These are phyloP conservation scores for Amphiura filiformis DNA, from an alignment of 35 echinoderm and acorn worm species.

Conservation along the genomic window DNA sequence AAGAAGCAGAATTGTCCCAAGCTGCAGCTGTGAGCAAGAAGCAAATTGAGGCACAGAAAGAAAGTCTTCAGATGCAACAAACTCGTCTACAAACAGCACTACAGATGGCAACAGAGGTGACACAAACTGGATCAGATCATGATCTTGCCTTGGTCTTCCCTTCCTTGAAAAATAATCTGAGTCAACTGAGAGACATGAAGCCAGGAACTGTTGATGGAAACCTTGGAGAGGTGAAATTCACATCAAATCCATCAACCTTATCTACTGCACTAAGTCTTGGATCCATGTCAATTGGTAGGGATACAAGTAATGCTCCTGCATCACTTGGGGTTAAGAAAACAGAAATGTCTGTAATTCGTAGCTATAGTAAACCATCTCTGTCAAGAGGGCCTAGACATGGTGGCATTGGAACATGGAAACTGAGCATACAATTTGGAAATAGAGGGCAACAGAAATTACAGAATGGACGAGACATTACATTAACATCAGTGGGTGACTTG, in stretches of 20 bases:
- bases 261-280: background rate
- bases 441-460: too few relatives aligned
- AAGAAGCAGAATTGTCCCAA: too few relatives aligned
- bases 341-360: too few relatives aligned
- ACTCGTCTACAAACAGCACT: background rate
- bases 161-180: background rate
- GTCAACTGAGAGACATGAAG: background rate
- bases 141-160: background rate
- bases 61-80: background rate
- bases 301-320: too few relatives aligned
- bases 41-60: background rate
- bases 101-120: background rate
- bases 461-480: background rate
- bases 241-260: background rate
- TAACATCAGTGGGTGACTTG: too few relatives aligned
- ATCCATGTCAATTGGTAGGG: background rate
- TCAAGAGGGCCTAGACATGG: too few relatives aligned
- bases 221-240: background rate
- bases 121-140: background rate
- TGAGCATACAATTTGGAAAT: too few relatives aligned
- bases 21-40: background rate
- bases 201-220: background rate
- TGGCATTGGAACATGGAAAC: too few relatives aligned
- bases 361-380: too few relatives aligned
- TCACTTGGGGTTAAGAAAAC: too few relatives aligned